Base-by-base conservation (phyloP, 1,140 invertebrate species). In the Phenacoccus solenopsis region DNA sequence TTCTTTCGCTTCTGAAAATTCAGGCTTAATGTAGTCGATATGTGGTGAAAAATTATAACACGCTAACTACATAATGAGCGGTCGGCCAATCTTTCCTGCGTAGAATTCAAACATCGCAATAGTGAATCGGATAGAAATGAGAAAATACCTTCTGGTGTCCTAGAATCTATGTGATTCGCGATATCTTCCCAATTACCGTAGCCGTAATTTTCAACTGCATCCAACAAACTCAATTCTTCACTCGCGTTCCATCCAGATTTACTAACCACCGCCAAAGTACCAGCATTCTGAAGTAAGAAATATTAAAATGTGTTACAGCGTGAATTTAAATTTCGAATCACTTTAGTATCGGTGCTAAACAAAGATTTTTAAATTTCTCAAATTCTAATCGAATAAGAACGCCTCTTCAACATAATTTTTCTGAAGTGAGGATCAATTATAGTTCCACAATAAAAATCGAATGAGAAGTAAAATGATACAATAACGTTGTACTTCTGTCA, bases 161-260 rank as follows among this genome's bases (percentile, higher is more conserved):
- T 83, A 30, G 89, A 90, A 82, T 94, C 87, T 75, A 94, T 90
- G 74, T 93, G 87, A 81, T 88, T 86, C 72, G 89, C 87, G 71
- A 94, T 90, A 77, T 92, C 88, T 79, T 93, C 90, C 91, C 94
- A 98, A 79, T 96, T 97, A 28, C 94, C 94, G 83, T 94, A 96
- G 12, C 94, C 93, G 83, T 90, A 96, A 76, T 94, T 88, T 82
- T 97, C 94, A 74, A 97, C 93, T 13, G 93, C 92, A 82, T 96
- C 93, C 73, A 98, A 79, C 73, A 98, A 81, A 75, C 88, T 84
- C 59, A 95, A 84, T 80, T 97, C 91, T 83, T 97, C 94, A 75
- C 87, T 84, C 0, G 92, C 90, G 67, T 90, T 90, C 94, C 94
- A 98, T 75, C 85, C 87, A 28, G 85, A 87, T 75, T 85, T 83